These are phyloP conservation scores for Galeopsomyia nigrocyanea DNA, from an alignment of 2,888 invertebrate species.

Conservation along the genomic window DNA sequence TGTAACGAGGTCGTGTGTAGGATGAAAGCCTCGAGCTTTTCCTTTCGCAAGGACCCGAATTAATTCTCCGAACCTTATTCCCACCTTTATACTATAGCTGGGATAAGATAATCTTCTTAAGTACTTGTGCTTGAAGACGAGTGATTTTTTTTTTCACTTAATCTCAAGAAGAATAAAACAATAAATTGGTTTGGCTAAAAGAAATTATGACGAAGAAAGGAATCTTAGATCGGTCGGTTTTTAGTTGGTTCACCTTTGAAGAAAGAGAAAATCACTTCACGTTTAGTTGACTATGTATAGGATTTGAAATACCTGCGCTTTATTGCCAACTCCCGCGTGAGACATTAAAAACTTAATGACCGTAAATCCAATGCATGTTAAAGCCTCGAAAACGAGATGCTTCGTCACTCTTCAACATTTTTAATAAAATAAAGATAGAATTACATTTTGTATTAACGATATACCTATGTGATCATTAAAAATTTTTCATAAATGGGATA, in stretches of 20 bases:
- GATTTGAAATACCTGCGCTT: slow-evolving; percentile 28
- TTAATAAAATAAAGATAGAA: too few species aligned
- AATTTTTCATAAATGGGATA: too few species aligned
- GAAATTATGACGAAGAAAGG: not conserved
- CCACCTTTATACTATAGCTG: not conserved
- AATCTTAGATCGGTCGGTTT: slow-evolving; percentile 3
- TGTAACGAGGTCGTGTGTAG: slow-evolving; percentile 3
- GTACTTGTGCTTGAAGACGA: not conserved
- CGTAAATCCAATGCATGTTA: slow-evolving; percentile 42
- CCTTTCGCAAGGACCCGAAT: slow-evolving; percentile 7
- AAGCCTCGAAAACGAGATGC: slow-evolving; percentile 4
- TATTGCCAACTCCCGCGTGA: slow-evolving; percentile 34
- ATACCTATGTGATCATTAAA: too few species aligned
- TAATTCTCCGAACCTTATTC: slow-evolving; percentile 19
- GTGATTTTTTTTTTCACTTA: too few species aligned
- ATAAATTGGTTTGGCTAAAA: not conserved
- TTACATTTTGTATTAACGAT: too few species aligned
- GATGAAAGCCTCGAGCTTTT: slow-evolving; percentile 19
- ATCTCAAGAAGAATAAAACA: too few species aligned
- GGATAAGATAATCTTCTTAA: slow-evolving; percentile 16
- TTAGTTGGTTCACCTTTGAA: slow-evolving; percentile 10
- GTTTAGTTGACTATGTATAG: slow-evolving; percentile 31
- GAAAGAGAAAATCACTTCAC: slow-evolving; percentile 38
- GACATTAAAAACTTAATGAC: slow-evolving; percentile 40
- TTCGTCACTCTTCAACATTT: too few species aligned